phyloP scores from a whole-genome alignment of 2,797 vertebrate genomes.

The Dicrostonyx torquatus region DNA sequence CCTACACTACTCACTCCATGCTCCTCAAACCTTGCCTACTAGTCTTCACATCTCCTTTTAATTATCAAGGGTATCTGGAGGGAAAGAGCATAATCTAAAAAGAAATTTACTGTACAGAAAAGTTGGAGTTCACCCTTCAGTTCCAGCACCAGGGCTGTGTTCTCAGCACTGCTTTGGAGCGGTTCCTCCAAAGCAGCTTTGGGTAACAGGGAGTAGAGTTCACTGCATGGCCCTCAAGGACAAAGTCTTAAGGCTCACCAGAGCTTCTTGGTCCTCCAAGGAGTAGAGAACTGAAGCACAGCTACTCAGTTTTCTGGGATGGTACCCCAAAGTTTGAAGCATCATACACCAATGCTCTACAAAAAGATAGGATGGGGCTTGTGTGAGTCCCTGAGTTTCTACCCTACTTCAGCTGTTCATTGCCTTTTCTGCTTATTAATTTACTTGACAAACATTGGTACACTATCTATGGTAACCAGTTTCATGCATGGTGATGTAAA shows the following conservation, averaged over 20 bases:
- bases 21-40: background rate
- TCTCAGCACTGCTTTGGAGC: too few species aligned
- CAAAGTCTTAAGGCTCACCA: background rate
- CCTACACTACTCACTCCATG: background rate
- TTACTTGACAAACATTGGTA: background rate
- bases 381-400: background rate
- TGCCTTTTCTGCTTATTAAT: background rate
- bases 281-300: background rate
- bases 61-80: background rate
- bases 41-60: background rate
- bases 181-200: background rate
- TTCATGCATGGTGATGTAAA: background rate
- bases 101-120: background rate
- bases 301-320: too few species aligned
- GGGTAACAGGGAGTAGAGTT: too few species aligned
- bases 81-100: background rate
- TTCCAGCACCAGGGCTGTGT: rapidly evolving
- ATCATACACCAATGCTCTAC: rapidly evolving
- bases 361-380: background rate
- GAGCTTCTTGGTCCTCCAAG: background rate
- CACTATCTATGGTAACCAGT: too few species aligned
- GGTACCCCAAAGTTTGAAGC: background rate
- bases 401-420: background rate
- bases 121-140: background rate
- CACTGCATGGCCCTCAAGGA: rapidly evolving